phyloP scores from a whole-genome alignment of 2,797 vertebrate genomes.

The Tapirus indicus region DNA sequence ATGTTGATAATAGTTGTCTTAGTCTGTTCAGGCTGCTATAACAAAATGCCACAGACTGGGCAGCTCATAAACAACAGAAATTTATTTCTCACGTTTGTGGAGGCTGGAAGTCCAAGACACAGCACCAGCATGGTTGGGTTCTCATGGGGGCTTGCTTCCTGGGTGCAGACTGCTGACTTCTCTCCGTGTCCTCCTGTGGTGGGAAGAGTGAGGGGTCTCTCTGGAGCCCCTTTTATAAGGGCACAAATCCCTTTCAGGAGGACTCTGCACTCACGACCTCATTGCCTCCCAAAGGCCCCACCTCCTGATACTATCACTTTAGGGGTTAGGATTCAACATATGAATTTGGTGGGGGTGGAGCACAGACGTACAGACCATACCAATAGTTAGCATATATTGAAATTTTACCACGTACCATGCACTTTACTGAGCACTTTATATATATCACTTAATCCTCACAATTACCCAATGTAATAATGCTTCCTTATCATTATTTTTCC shows the following conservation, averaged over 20 bases:
- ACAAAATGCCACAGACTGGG: neutral
- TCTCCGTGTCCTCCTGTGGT: neutral
- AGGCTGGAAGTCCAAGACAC: neutral
- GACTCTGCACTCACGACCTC: neutral
- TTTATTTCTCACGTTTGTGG: neutral
- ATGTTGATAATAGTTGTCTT: neutral
- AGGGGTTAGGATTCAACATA: neutral
- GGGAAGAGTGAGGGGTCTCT: neutral
- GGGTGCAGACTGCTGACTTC: neutral
- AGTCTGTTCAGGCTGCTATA: neutral
- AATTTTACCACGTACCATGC: neutral
- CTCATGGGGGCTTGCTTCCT: neutral
- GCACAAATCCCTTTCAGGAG: neutral
- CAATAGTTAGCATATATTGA: neutral
- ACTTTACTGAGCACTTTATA: neutral
- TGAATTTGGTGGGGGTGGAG: neutral
- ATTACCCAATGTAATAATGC: neutral
- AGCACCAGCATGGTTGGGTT: neutral
- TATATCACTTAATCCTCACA: neutral
- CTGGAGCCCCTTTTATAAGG: too few species aligned
- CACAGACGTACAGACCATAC: neutral
- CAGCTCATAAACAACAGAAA: neutral
- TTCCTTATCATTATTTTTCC: neutral
- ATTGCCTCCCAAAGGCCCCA: neutral
- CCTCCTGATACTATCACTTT: neutral